phyloP scores from a whole-genome alignment of 1,140 invertebrate species.

The Oncopodura yosiiana region DNA sequence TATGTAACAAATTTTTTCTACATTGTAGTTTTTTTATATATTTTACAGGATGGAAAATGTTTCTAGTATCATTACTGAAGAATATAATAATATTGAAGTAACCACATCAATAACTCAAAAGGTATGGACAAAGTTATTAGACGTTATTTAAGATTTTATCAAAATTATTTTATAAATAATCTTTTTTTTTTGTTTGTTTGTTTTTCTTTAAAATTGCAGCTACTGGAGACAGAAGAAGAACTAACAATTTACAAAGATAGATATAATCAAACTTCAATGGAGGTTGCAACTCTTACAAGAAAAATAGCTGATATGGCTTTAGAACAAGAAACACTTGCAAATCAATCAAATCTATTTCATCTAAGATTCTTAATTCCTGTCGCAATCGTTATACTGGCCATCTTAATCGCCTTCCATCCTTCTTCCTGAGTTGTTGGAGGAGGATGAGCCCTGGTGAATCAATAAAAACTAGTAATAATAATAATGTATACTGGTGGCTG shows the following conservation, averaged over 20 bases:
- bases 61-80: background rate
- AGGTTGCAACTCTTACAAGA: slow-evolving; percentile 16
- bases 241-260: slow-evolving; percentile 32
- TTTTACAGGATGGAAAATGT: background rate
- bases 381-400: slow-evolving; percentile 29
- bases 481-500: too few relatives aligned
- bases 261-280: slow-evolving; percentile 19
- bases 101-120: slow-evolving; percentile 6
- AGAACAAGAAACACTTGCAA: slow-evolving; percentile 17
- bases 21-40: background rate
- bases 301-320: slow-evolving; percentile 17
- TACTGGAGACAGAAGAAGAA: slow-evolving; percentile 30
- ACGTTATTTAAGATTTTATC: background rate
- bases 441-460: background rate
- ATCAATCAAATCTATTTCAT: slow-evolving; percentile 26
- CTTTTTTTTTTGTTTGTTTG: background rate
- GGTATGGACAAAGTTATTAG: background rate
- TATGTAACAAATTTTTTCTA: too few relatives aligned
- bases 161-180: background rate
- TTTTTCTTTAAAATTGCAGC: slow-evolving; percentile 11
- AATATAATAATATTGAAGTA: background rate
- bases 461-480: too few relatives aligned
- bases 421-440: slow-evolving; percentile 19
- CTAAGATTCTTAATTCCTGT: slow-evolving; percentile 22
- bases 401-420: slow-evolving; percentile 31